Percentiles rank a stretch among this genome's conserved stretches.
phyloP scores from a whole-genome alignment of 2,113 vertebrate species.

The Oryzias melastigma region DNA sequence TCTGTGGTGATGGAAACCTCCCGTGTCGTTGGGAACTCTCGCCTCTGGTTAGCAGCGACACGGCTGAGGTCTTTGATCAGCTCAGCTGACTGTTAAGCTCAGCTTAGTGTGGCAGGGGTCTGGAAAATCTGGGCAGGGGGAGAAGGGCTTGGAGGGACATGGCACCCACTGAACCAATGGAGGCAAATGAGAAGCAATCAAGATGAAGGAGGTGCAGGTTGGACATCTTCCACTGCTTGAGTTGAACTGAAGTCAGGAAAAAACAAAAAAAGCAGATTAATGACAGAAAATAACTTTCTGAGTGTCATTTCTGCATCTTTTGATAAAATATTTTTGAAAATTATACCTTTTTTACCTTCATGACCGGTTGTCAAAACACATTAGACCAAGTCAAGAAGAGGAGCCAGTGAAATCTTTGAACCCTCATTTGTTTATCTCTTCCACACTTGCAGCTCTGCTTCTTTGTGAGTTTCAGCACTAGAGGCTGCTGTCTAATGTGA shows the following conservation, averaged over 20 bases:
- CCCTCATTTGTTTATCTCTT: constrained; percentile 18
- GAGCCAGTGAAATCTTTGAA: constrained; percentile 6
- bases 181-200: neutral
- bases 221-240: too few species aligned
- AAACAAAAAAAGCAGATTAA: neutral
- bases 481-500: constrained; percentile 11
- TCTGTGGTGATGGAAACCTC: constrained; percentile 52
- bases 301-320: constrained; percentile 7
- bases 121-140: constrained; percentile 65
- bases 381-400: constrained; percentile 42
- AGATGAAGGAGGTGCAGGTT: too few species aligned
- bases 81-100: constrained; percentile 80
- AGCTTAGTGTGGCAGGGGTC: constrained; percentile 70
- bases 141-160: constrained; percentile 43
- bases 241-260: too few species aligned
- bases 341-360: constrained; percentile 14
- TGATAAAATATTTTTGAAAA: constrained; percentile 13
- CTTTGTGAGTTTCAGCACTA: constrained; percentile 20
- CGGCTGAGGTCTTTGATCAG: constrained; percentile 77
- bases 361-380: constrained; percentile 11
- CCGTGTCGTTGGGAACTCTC: constrained; percentile 74
- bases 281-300: constrained; percentile 1
- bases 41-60: constrained; percentile 73
- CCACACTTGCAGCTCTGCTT: constrained; percentile 6
- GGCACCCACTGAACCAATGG: constrained; percentile 43